Evolutionary conservation across 2,888 invertebrate genomes (phyloP), one percentile per base, ranked within the genome.

Genomic region (Neoaliturus tenellus): DNA sequence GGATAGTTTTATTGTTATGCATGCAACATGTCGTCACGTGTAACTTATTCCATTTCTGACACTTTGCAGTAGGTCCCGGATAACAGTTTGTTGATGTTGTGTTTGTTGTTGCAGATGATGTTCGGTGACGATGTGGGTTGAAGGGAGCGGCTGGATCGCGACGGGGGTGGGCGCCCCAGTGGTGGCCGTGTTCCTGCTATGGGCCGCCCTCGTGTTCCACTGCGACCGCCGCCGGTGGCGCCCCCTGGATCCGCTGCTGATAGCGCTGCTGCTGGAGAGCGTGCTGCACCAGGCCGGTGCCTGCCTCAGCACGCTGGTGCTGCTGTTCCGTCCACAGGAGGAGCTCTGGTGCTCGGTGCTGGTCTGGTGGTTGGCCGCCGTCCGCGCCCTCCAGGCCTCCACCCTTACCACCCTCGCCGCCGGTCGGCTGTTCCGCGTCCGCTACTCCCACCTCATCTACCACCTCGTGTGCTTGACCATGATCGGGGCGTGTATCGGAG

Each of bases 401-500:
- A 91, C 91, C 20, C 87, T 92, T 73, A 90, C 92, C 0, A 92
- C 92, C 0, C 89, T 93, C 75, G 91, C 91, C 0, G 90, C 92
- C 12, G 91, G 92, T 82, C 90, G 92, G 0, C 89, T 92, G 48
- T 90, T 92, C 84, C 89, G 91, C 14, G 71, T 83, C 33, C 88
- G 91, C 82, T 91, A 90, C 3, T 87, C 91, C 0, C 91, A 91
- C 85, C 88, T 91, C 33, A 88, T 91, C 41, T 92, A 92, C 87
- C 92, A 93, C 87, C 87, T 93, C 81, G 91, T 91, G 83, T 92
- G 92, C 75, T 88, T 92, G 83, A 91, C 91, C 12, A 91, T 92
- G 23, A 89, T 92, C 35, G 91, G 92, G 85, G 90, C 91, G 1
- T 91, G 92, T 88, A 92, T 93, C 1, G 93, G 92, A 0, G 91